Conservation (phyloP, 2,888 invertebrate genomes). For the Saturnia japonica region DNA sequence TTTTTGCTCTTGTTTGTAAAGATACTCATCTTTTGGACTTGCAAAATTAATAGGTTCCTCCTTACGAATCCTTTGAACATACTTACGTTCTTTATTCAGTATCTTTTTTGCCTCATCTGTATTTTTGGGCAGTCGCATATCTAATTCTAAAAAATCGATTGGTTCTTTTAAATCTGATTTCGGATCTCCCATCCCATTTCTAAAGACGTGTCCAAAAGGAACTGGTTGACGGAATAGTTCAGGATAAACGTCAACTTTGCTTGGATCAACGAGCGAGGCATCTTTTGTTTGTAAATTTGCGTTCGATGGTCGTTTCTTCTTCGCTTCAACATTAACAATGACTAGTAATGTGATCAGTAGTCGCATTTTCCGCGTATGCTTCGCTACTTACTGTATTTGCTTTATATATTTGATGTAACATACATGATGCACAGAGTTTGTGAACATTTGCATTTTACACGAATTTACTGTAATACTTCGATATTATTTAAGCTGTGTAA, state of each 20-base stretch:
- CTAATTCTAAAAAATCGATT: slow-evolving; percentile 39
- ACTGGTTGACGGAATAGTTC: slow-evolving; percentile 32
- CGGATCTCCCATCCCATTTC: slow-evolving; percentile 44
- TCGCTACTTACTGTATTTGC: not conserved
- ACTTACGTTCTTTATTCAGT: slow-evolving; percentile 19
- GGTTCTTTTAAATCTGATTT: slow-evolving; percentile 35
- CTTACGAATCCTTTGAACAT: slow-evolving; percentile 17
- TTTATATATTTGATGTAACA: slow-evolving; percentile 28
- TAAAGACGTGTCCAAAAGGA: slow-evolving; percentile 52
- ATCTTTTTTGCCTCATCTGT: slow-evolving; percentile 27
- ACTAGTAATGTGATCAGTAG: slow-evolving; percentile 33
- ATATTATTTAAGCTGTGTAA: not conserved
- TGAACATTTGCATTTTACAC: slow-evolving; percentile 24
- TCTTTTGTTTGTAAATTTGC: slow-evolving; percentile 2
- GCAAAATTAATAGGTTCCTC: not conserved
- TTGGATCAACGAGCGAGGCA: not conserved
- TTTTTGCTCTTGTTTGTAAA: slow-evolving; percentile 17
- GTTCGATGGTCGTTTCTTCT: slow-evolving; percentile 18
- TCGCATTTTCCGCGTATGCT: slow-evolving; percentile 39
- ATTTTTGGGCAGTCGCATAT: slow-evolving; percentile 27
- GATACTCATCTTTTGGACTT: slow-evolving; percentile 28
- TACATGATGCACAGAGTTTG: slow-evolving; percentile 20
- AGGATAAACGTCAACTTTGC: slow-evolving; percentile 22
- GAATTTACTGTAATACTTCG: not conserved
- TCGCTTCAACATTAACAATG: slow-evolving; percentile 31